phyloP scores from a whole-genome alignment of 2,797 vertebrate genomes.

The Acanthurus leucopareius region DNA sequence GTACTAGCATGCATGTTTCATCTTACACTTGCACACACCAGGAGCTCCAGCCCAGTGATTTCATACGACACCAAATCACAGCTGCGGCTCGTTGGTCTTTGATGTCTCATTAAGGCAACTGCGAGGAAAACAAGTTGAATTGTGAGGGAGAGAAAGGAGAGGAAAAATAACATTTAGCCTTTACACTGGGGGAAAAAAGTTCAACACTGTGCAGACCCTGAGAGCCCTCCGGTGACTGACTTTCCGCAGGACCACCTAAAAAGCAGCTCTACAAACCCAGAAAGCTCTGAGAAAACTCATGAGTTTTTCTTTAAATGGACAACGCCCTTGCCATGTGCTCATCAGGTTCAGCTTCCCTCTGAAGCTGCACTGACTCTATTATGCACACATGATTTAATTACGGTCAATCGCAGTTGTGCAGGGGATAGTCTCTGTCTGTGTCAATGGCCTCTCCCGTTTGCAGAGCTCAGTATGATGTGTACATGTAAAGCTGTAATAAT shows the following conservation, averaged over 20 bases:
- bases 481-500: conserved; percentile 30
- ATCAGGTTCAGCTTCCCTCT: conserved; percentile 65
- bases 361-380: background rate
- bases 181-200: conserved; percentile 65
- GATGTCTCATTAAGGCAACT: conserved; percentile 79
- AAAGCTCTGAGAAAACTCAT: conserved; percentile 80
- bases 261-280: conserved; percentile 80
- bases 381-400: conserved; percentile 56
- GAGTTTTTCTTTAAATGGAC: conserved; percentile 74
- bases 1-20: conserved; percentile 33
- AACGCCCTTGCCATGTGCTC: conserved; percentile 82
- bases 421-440: conserved; percentile 23
- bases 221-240: conserved; percentile 77
- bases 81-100: conserved; percentile 66
- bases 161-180: conserved; percentile 82
- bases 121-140: conserved; percentile 45
- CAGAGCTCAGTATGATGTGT: conserved; percentile 24
- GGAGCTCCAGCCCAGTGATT: conserved; percentile 48
- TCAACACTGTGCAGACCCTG: conserved; percentile 84
- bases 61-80: conserved; percentile 69
- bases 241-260: conserved; percentile 88
- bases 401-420: conserved; percentile 24
- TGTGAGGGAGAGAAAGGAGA: no score
- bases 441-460: conserved; percentile 42
- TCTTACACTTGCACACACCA: conserved; percentile 35